phyloP scores from a whole-genome alignment of 2,113 vertebrate species.

The Callocephalon fimbriatum region DNA sequence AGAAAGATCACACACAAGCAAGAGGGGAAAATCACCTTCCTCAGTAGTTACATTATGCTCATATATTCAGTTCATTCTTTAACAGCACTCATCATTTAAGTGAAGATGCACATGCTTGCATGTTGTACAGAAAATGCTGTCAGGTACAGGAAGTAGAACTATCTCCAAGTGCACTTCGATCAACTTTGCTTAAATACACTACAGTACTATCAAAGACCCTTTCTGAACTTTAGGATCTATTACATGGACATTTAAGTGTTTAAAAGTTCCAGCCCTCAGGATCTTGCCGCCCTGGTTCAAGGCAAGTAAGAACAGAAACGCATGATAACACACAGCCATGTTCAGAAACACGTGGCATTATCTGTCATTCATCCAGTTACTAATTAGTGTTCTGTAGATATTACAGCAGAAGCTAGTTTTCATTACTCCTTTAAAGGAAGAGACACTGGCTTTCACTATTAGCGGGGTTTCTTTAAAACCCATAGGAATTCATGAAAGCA shows the following conservation, averaged over 20 bases:
- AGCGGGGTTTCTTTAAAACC: background rate
- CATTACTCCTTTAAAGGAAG: background rate
- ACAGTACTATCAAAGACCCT: background rate
- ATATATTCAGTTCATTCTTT: background rate
- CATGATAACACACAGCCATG: background rate
- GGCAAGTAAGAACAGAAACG: background rate
- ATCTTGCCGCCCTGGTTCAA: background rate
- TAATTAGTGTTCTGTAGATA: background rate
- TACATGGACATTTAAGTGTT: background rate
- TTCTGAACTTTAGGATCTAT: background rate
- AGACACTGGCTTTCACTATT: background rate
- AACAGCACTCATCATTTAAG: background rate
- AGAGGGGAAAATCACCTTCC: background rate
- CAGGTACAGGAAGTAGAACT: background rate
- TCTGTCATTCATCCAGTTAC: background rate
- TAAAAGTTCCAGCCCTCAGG: background rate
- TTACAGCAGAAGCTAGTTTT: background rate
- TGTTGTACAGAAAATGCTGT: background rate
- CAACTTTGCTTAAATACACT: background rate
- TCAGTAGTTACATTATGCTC: background rate
- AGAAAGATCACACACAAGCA: background rate
- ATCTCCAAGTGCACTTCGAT: background rate
- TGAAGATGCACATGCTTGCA: background rate
- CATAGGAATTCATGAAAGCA: background rate
- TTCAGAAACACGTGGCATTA: background rate